Conservation (phyloP, 1,140 invertebrate species). For the Drosophila arizonae region DNA sequence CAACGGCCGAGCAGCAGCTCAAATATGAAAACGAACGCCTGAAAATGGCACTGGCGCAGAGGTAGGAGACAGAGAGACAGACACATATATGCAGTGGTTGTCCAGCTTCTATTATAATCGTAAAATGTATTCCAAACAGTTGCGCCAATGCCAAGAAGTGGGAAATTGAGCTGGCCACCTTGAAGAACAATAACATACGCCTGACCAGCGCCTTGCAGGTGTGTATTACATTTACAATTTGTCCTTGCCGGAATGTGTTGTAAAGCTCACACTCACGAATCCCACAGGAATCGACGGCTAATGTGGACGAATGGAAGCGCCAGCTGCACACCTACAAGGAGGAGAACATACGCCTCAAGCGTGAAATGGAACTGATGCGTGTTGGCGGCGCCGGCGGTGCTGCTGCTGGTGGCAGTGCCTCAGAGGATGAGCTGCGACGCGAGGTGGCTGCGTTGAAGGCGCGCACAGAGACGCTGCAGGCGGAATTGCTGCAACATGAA, state of each 20-base stretch:
- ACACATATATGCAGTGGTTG: too few relatives aligned
- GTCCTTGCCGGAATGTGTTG: background rate
- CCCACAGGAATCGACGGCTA: slow-evolving; percentile 93
- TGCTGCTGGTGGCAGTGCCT: slow-evolving; percentile 52
- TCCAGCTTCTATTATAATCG: background rate
- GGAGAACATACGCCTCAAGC: slow-evolving; percentile 94
- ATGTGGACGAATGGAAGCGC: slow-evolving; percentile 99
- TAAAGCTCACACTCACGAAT: background rate
- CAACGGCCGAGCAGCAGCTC: slow-evolving; percentile 91
- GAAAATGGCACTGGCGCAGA: slow-evolving; percentile 97
- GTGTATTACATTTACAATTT: slow-evolving; percentile 2
- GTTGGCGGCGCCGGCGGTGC: slow-evolving; percentile 58
- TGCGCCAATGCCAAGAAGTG: slow-evolving; percentile 99
- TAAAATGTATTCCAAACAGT: slow-evolving; percentile 84
- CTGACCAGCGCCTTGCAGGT: slow-evolving; percentile 96
- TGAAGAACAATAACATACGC: slow-evolving; percentile 97
- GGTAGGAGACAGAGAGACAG: slow-evolving; percentile 84
- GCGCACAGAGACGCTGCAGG: slow-evolving; percentile 75
- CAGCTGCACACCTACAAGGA: slow-evolving; percentile 98
- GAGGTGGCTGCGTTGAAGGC: slow-evolving; percentile 78
- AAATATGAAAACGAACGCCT: slow-evolving; percentile 99
- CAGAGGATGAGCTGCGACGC: slow-evolving; percentile 78
- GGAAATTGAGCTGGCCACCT: slow-evolving; percentile 97
- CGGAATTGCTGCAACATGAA: slow-evolving; percentile 80
- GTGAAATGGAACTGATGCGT: slow-evolving; percentile 77